Percentiles rank a stretch among this genome's conserved stretches.
Evolutionary conservation across 2,797 vertebrate species (phyloP).

Genomic region (Molossus alvarezi): DNA sequence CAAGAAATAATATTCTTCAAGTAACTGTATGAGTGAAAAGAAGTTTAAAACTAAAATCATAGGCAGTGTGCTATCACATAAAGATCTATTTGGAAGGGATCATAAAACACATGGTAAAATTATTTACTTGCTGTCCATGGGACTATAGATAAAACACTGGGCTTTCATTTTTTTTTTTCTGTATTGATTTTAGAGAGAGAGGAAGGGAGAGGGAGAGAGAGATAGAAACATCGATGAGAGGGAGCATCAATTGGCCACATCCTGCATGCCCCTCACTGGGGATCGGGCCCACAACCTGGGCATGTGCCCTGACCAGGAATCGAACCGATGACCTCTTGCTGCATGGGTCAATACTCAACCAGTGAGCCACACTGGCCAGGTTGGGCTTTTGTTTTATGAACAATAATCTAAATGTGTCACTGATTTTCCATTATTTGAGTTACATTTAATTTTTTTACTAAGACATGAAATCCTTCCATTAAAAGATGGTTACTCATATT

Average conservation of each 20-base stretch:
- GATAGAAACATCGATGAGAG: no score
- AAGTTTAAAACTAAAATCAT: not conserved
- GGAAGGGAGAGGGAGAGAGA: no score
- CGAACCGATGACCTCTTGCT: no score
- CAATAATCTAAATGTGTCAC: not conserved
- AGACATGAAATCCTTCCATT: not conserved
- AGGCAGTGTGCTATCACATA: not conserved
- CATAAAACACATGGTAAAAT: not conserved
- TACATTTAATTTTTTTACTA: not conserved
- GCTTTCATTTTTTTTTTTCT: no score
- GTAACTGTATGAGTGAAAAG: not conserved
- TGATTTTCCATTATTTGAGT: not conserved
- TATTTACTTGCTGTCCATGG: not conserved
- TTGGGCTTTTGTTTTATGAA: not conserved
- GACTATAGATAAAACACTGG: not conserved
- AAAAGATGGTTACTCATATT: not conserved
- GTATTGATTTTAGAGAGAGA: no score
- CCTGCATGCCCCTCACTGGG: no score
- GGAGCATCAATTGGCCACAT: no score
- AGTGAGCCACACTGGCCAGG: no score
- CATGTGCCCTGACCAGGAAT: no score
- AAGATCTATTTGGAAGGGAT: not conserved
- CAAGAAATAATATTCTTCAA: constrained; percentile 44
- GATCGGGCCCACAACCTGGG: no score
- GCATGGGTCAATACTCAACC: no score